Conservation (phyloP, 2,797 vertebrate species). For the Pantherophis vulpinus region DNA sequence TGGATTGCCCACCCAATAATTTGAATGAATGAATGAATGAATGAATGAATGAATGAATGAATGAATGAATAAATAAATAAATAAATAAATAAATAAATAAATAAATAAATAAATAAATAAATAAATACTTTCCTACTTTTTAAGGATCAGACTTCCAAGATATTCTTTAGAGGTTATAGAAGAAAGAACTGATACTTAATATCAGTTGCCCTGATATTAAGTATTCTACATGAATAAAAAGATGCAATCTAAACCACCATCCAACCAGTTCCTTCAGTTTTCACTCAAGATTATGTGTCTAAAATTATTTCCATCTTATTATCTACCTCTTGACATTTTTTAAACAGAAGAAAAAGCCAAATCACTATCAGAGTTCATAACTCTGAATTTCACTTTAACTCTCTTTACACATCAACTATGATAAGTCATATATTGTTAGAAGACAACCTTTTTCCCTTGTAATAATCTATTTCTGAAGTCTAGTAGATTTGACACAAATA, state of each 20-base stretch:
- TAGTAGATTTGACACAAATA: constrained; percentile 26
- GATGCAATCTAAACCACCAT: not conserved
- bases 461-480: constrained; percentile 11
- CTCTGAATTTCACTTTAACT: not conserved
- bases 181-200: not conserved
- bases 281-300: not conserved
- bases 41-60: too few relatives aligned
- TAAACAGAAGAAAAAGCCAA: not conserved
- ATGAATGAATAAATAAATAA: too few relatives aligned
- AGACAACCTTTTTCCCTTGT: not conserved
- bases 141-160: not conserved
- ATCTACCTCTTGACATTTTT: not conserved
- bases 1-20: not conserved
- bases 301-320: constrained; percentile 20
- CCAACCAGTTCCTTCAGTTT: not conserved
- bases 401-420: constrained; percentile 5
- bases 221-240: not conserved
- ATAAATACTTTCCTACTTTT: not conserved
- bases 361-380: not conserved
- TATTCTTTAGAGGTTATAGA: not conserved
- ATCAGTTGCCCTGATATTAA: not conserved
- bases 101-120: not conserved
- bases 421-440: constrained; percentile 5
- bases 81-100: not conserved
- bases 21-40: not conserved